Base-by-base conservation (phyloP, 2,888 invertebrate genomes). In the Tenthredo amoena region DNA sequence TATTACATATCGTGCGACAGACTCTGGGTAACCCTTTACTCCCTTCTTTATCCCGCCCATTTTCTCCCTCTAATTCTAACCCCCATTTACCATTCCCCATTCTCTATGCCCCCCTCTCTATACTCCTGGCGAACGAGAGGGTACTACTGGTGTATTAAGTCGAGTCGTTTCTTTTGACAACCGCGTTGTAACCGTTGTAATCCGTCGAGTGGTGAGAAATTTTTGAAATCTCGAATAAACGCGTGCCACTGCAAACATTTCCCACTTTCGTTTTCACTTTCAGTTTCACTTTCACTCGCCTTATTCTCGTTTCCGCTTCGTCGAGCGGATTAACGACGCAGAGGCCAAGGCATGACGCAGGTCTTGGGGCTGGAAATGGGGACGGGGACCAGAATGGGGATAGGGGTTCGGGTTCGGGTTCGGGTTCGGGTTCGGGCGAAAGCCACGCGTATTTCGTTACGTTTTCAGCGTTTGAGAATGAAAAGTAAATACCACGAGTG, bases 1-100 rank as follows among this genome's bases (percentile, higher is more conserved):
- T 83, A 83, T 83, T 83, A 68, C 68, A 83, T 62, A 62, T 81
- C 83, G 83, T 68, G 83, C 68, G 81, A 81, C 81, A 81, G 81
- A 58, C 83, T 50, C 68, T 34, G 15, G n/a, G 72, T 31, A 77
- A 55, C 77, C 77, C 77, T 77, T 77, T 77, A 40, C 71, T 37
- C 37, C 71, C 71, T 71, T 34, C 71, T 71, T 68, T 31, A 37
- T 37, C 34, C 71, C 71, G 71, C 71, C 71, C 71, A 71, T 71
- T 71, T 71, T 71, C 71, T 37, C 37, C 37, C 34, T 37, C 34
- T 37, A 34, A n/a, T 71, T 71, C 71, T 31, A 34, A 10, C 26
- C 76, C 37, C 15, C 37, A 7, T 37, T 37, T 12, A 10, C 47
- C 12, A 47, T 47, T 47, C 12, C 10, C 47, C 47, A 43, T 43